Evolutionary conservation across 1,140 invertebrate species (phyloP).

Genomic region (Megathymus violae): DNA sequence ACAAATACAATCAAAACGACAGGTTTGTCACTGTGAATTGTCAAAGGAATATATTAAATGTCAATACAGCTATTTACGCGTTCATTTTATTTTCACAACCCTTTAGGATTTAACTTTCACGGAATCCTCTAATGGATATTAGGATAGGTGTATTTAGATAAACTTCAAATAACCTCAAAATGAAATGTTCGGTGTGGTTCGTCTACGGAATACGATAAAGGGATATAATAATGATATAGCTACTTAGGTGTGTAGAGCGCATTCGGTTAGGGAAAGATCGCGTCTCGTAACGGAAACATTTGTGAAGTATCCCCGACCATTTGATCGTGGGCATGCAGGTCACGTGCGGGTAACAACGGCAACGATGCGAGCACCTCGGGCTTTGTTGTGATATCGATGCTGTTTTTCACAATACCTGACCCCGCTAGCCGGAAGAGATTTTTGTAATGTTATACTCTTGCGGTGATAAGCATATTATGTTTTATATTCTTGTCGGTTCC

Average conservation of each 20-base stretch:
- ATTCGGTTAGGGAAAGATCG: constrained; percentile 72
- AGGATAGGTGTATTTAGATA: no score
- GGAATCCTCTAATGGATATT: background rate
- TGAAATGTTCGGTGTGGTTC: constrained; percentile 60
- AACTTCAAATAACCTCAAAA: constrained; percentile 27
- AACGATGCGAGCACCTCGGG: constrained; percentile 64
- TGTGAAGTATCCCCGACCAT: constrained; percentile 72
- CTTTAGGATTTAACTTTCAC: background rate
- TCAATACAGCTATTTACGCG: no score
- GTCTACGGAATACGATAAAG: constrained; percentile 61
- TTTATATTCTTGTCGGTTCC: constrained; percentile 59
- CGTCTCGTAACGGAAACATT: constrained; percentile 74
- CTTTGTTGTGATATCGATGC: constrained; percentile 76
- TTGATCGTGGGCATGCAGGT: constrained; percentile 63
- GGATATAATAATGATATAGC: constrained; percentile 55
- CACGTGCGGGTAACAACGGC: constrained; percentile 72
- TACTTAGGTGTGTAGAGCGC: constrained; percentile 69
- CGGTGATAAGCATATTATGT: constrained; percentile 45
- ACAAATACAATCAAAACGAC: constrained; percentile 24
- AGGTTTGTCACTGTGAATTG: background rate
- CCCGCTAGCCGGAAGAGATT: constrained; percentile 59
- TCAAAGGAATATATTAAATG: no score
- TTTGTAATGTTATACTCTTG: constrained; percentile 54
- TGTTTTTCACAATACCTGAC: constrained; percentile 74
- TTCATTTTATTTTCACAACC: no score